A percentile compares a stretch with the other conserved stretches of the same genome.
phyloP scores from a whole-genome alignment of 2,888 invertebrate genomes.

The Deilephila porcellus region DNA sequence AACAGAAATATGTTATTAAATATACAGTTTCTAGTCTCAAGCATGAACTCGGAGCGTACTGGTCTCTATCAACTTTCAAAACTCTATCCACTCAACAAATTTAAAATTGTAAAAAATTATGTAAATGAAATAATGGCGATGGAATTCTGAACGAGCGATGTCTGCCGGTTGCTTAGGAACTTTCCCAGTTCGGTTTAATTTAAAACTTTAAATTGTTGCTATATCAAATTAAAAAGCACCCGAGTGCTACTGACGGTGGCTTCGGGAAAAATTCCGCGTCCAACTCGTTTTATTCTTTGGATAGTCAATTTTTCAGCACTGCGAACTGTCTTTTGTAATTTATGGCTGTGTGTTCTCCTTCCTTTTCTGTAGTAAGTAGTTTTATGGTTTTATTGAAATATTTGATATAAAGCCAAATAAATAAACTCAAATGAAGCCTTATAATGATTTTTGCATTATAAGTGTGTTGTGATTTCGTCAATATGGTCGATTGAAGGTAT shows the following conservation, averaged over 20 bases:
- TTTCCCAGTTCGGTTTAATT: conserved; percentile 8
- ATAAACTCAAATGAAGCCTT: too few relatives aligned
- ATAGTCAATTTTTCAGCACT: not conserved
- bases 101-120: not conserved
- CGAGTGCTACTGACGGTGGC: conserved; percentile 4
- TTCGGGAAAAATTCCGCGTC: conserved; percentile 2
- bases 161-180: not conserved
- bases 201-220: conserved; percentile 16
- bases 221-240: conserved; percentile 12
- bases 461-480: too few relatives aligned
- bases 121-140: conserved; percentile 13
- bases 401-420: too few relatives aligned
- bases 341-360: not conserved
- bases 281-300: not conserved
- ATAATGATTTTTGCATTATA: too few relatives aligned
- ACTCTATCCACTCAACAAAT: not conserved
- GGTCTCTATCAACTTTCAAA: not conserved
- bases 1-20: too few relatives aligned
- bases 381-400: too few relatives aligned
- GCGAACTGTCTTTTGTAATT: not conserved
- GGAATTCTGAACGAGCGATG: not conserved
- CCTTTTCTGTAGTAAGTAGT: not conserved
- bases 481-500: too few relatives aligned
- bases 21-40: too few relatives aligned
- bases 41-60: too few relatives aligned